Conservation (phyloP, 1,140 invertebrate species). For the Drosophila carrolli region DNA sequence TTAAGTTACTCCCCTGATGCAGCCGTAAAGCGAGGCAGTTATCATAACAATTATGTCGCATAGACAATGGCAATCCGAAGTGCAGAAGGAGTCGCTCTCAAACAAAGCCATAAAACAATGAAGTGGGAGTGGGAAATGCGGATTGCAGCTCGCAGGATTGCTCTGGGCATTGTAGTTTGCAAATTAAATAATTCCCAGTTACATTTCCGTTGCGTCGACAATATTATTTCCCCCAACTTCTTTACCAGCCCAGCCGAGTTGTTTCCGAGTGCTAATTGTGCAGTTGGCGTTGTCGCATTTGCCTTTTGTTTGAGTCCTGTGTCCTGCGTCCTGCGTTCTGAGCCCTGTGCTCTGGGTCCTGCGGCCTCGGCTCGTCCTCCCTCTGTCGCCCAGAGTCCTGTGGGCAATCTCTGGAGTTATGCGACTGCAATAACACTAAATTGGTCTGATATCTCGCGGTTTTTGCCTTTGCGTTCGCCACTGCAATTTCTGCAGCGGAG, state of each 20-base stretch:
- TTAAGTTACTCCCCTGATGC: constrained; percentile 65
- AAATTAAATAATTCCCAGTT: constrained; percentile 83
- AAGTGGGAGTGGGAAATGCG: constrained; percentile 13
- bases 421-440: constrained; percentile 82
- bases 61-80: constrained; percentile 62
- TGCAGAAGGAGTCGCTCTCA: constrained; percentile 48
- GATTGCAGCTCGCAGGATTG: constrained; percentile 36
- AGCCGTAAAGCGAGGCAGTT: constrained; percentile 62
- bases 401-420: constrained; percentile 79
- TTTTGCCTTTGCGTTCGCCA: constrained; percentile 54
- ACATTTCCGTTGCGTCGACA: constrained; percentile 81
- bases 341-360: constrained; percentile 13
- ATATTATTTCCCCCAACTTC: constrained; percentile 75
- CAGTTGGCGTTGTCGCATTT: constrained; percentile 64
- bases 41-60: constrained; percentile 80
- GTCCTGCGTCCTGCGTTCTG: constrained; percentile 31
- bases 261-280: constrained; percentile 79
- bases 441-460: constrained; percentile 79
- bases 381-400: constrained; percentile 47
- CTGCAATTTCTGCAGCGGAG: constrained; percentile 35
- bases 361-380: background rate
- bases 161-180: constrained; percentile 73
- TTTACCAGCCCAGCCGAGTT: constrained; percentile 45
- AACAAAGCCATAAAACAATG: constrained; percentile 75
- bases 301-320: constrained; percentile 65